Conservation (phyloP, 2,113 vertebrate genomes). For the Leptobrachium leishanense region DNA sequence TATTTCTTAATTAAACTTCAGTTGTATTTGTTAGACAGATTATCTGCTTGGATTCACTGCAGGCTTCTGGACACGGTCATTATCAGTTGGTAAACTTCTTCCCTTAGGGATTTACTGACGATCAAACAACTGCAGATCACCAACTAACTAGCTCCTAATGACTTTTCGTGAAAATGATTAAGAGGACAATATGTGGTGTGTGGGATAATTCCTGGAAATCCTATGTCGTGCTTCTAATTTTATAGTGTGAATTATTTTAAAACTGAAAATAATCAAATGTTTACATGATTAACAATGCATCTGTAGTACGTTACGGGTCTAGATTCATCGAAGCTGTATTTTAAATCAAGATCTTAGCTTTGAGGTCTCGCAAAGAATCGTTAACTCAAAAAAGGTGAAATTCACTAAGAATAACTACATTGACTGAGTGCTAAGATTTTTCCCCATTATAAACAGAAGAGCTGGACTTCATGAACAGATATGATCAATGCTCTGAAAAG, state of each 20-base stretch:
- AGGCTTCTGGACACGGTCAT: constrained; percentile 14
- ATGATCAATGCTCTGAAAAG: too few species aligned
- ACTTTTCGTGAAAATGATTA: neutral
- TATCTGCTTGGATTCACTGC: neutral
- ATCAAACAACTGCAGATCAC: neutral
- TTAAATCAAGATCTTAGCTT: too few species aligned
- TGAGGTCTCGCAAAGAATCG: too few species aligned
- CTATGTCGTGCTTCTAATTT: neutral
- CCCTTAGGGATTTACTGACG: constrained; percentile 15
- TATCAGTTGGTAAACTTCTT: constrained; percentile 15
- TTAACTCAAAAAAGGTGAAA: too few species aligned
- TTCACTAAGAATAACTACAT: too few species aligned
- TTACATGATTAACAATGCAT: too few species aligned
- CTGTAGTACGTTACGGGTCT: too few species aligned
- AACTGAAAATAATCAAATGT: neutral
- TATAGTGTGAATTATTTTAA: neutral
- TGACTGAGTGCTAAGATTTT: too few species aligned
- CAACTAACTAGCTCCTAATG: constrained; percentile 10
- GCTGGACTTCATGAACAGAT: too few species aligned
- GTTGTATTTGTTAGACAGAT: constrained; percentile 5
- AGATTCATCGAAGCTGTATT: too few species aligned
- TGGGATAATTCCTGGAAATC: neutral
- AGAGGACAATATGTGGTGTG: neutral
- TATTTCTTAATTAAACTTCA: constrained; percentile 14
- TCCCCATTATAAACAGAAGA: too few species aligned